Evolutionary conservation across 2,797 vertebrate genomes (phyloP).

Genomic region (Serranus cabrilla): DNA sequence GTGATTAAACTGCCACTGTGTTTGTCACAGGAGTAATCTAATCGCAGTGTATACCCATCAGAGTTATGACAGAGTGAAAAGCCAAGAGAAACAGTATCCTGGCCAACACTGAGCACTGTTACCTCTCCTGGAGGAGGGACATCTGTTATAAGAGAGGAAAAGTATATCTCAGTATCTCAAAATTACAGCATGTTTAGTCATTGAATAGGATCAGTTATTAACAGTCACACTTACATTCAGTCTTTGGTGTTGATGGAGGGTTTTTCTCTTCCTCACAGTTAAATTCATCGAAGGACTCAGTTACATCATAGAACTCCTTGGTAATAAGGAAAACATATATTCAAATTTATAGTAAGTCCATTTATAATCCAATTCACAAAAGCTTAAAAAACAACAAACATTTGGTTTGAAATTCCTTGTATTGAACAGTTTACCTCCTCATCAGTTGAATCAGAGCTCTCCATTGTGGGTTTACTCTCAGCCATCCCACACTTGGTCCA

Average conservation of each 20-base stretch:
- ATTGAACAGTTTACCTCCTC: conserved; percentile 7
- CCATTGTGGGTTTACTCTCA: not conserved
- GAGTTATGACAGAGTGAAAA: not conserved
- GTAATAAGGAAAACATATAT: not conserved
- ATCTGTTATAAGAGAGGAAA: conserved; percentile 12
- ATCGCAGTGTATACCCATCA: conserved; percentile 3
- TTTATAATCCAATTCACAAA: not conserved
- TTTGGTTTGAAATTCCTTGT: not conserved
- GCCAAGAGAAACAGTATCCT: conserved; percentile 19
- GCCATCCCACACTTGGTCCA: not conserved
- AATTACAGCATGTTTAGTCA: not conserved
- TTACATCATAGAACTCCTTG: conserved; percentile 5
- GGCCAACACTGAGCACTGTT: not conserved
- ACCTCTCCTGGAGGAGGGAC: conserved; percentile 22
- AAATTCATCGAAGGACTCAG: accelerated
- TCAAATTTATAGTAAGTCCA: not conserved
- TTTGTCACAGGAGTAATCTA: conserved; percentile 15
- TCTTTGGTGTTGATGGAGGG: not conserved
- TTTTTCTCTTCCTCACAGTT: not conserved
- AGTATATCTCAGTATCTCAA: not conserved
- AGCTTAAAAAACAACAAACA: not conserved
- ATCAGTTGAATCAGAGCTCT: not conserved
- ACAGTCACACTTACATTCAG: conserved; percentile 2
- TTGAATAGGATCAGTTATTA: not conserved
- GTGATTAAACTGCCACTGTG: not conserved